phyloP scores from a whole-genome alignment of 2,797 vertebrate genomes.

The Eurystomus glaucurus region DNA sequence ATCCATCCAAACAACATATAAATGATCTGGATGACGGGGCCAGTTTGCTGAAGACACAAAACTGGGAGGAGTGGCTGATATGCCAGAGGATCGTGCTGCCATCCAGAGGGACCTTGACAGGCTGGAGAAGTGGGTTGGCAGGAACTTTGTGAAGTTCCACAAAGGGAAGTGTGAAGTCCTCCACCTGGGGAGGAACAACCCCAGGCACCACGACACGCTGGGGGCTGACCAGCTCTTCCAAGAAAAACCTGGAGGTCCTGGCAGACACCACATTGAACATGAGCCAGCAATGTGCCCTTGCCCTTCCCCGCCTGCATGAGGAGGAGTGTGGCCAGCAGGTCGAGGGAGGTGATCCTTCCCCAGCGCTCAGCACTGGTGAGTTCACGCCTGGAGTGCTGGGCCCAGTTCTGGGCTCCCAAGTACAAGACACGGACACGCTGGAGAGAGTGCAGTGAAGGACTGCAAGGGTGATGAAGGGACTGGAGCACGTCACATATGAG shows the following conservation, averaged over 20 bases:
- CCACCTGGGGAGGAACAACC: background rate
- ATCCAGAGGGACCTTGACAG: too few relatives aligned
- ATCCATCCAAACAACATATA: fast-evolving
- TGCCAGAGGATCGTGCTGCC: too few relatives aligned
- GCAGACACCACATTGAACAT: too few relatives aligned
- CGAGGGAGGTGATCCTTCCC: background rate
- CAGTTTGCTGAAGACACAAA: background rate
- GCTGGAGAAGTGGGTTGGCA: too few relatives aligned
- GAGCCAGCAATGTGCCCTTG: too few relatives aligned
- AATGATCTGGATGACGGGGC: background rate
- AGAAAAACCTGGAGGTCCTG: background rate
- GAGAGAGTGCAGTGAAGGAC: background rate
- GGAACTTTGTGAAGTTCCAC: background rate
- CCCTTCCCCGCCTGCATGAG: too few relatives aligned
- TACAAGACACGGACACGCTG: too few relatives aligned
- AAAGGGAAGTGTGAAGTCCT: background rate
- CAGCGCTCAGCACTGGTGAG: background rate
- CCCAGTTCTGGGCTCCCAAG: background rate
- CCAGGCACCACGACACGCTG: background rate
- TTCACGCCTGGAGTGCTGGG: background rate
- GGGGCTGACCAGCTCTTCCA: background rate
- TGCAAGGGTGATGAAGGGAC: background rate
- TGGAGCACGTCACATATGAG: background rate
- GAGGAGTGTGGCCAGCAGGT: background rate
- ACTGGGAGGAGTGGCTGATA: too few relatives aligned